Evolutionary conservation across 2,113 vertebrate genomes (phyloP), one percentile per base, ranked within the genome.

Genomic region (Solea solea): DNA sequence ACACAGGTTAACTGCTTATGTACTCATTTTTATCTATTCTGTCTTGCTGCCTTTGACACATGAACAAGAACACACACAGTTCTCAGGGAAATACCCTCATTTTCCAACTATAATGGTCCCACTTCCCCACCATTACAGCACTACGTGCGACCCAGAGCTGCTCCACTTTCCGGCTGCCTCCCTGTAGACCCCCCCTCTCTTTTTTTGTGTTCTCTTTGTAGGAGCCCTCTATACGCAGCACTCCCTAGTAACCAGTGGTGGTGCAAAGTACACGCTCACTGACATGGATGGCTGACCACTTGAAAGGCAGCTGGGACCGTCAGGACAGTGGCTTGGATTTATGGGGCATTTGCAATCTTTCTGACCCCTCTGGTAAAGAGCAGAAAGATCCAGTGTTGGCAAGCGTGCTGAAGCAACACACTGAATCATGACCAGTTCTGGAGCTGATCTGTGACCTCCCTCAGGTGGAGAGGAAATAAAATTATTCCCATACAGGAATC

Each of bases 101-200:
- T 81, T 83, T 60, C 71, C 71, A 87, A 88, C 79, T 15, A 80
- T 84, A 85, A 88, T 76, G 2, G 56, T 57, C 83, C 48, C 65
- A 27, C 15, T 62, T 15, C 44, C 39, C 28, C 15, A n/a, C 16
- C 34, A 25, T n/a, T 2, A 52, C 45, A 58, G 42, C 25, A 4
- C 48, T 58, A 60, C 42, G 59, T 68, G 57, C 6, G 45, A 50
- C 82, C 72, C 63, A 48, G 52, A 68, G 60, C 81, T 87, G 88
- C 76, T 87, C 88, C 74, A 91, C 73, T 88, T 89, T 80, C 76
- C 70, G 65, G 25, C 70, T 34, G 15, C 67, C 72, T 88, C 80
- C 61, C 68, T 0, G 11, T 40, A 72, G 75, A 59, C 61, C 12
- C 60, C 14, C 46, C 70, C 76, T 34, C 63, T 64, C 60, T 39